Conservation (phyloP, 1,140 invertebrate genomes). For the Drosophila mauritiana region DNA sequence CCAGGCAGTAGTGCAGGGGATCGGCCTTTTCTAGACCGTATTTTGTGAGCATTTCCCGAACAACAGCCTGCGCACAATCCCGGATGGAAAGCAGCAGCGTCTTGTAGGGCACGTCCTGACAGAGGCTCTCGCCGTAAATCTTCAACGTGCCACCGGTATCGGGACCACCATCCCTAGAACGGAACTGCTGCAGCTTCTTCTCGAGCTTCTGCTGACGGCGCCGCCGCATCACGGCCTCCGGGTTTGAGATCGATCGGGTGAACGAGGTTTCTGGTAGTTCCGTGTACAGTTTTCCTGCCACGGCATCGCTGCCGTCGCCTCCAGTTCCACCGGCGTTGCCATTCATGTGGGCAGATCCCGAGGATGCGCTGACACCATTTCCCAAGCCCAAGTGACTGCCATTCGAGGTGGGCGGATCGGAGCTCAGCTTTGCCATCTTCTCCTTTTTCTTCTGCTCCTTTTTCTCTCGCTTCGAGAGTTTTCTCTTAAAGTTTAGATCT, state of each 20-base stretch:
- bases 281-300: conserved; percentile 96
- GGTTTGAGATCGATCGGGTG: conserved; percentile 99
- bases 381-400: conserved; percentile 82
- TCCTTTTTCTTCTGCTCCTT: conserved; percentile 99
- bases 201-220: conserved; percentile 98
- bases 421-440: conserved; percentile 93
- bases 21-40: conserved; percentile 96
- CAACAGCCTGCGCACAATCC: conserved; percentile 95
- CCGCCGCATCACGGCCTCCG: conserved; percentile 99
- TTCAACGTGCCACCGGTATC: conserved; percentile 97
- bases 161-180: conserved; percentile 96
- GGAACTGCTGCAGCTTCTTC: conserved; percentile 97
- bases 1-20: conserved; percentile 95
- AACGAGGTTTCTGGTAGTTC: conserved; percentile 99
- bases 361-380: conserved; percentile 54
- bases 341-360: conserved; percentile 70
- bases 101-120: conserved; percentile 99
- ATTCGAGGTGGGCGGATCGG: conserved; percentile 87
- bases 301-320: conserved; percentile 84
- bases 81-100: conserved; percentile 96
- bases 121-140: conserved; percentile 98
- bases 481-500: conserved; percentile 89
- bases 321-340: conserved; percentile 51
- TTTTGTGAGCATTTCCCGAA: conserved; percentile 98
- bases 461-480: conserved; percentile 99